These are phyloP conservation scores for Stichopus chloronotus DNA, from an alignment of 35 echinoderm and acorn worm species.

Conservation along the genomic window DNA sequence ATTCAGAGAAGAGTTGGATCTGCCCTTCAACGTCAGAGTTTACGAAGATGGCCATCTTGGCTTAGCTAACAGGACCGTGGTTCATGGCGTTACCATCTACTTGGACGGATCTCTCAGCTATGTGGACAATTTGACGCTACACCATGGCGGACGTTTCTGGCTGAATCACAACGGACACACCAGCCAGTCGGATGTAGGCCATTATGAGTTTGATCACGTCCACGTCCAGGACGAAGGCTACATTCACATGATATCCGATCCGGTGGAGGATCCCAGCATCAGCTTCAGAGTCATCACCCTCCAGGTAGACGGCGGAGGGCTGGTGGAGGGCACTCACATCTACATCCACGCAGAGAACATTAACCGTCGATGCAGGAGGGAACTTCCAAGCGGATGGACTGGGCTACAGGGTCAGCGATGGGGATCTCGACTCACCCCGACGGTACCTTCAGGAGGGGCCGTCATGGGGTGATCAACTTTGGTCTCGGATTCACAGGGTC, in stretches of 20 bases:
- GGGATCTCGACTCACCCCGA: slow-evolving; percentile 60
- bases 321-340: slow-evolving; percentile 86
- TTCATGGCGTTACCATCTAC: slow-evolving; percentile 82
- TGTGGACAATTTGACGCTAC: slow-evolving; percentile 71
- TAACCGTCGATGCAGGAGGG: slow-evolving; percentile 85
- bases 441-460: slow-evolving; percentile 64
- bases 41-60: slow-evolving; percentile 79
- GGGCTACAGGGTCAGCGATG: slow-evolving; percentile 72
- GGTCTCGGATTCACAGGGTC: slow-evolving; percentile 65
- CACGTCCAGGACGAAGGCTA: slow-evolving; percentile 90
- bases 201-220: slow-evolving; percentile 79
- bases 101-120: slow-evolving; percentile 71
- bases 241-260: slow-evolving; percentile 86
- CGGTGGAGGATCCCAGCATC: slow-evolving; percentile 79
- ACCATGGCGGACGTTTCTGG: slow-evolving; percentile 83
- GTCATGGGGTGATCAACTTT: slow-evolving; percentile 87
- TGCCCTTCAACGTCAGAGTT: slow-evolving; percentile 85
- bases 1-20: slow-evolving; percentile 69
- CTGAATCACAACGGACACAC: slow-evolving; percentile 77
- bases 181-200: slow-evolving; percentile 29
- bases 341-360: slow-evolving; percentile 87
- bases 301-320: slow-evolving; percentile 81
- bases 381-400: slow-evolving; percentile 70
- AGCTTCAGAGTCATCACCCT: slow-evolving; percentile 66
- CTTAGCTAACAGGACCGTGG: slow-evolving; percentile 78